Percentiles rank a stretch among this genome's conserved stretches.
phyloP scores from a whole-genome alignment of 2,113 vertebrate genomes.

The Meriones unguiculatus region DNA sequence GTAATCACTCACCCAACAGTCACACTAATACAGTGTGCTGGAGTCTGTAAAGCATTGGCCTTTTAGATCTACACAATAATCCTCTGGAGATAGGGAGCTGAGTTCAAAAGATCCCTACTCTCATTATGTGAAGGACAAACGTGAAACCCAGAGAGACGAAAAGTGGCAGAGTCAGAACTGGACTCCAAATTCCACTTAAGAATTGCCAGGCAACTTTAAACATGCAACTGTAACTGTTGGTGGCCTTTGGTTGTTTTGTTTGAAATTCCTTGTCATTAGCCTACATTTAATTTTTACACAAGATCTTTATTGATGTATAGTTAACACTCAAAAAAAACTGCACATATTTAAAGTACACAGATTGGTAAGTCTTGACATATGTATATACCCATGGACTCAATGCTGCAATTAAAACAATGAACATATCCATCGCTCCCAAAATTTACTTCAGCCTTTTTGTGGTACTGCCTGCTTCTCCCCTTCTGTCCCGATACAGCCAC shows the following conservation, averaged over 20 bases:
- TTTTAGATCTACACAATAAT: neutral
- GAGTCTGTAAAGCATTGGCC: neutral
- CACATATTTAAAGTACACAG: neutral
- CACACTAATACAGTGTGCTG: neutral
- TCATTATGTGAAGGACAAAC: neutral
- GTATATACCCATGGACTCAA: conserved; percentile 13
- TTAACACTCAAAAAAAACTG: neutral
- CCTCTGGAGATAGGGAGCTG: neutral
- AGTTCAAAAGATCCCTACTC: neutral
- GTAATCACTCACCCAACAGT: neutral
- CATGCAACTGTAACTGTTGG: neutral
- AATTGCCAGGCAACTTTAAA: neutral
- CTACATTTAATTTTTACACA: neutral
- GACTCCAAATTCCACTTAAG: neutral
- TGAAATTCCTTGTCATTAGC: conserved; percentile 48
- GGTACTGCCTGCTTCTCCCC: neutral
- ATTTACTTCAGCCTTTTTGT: neutral
- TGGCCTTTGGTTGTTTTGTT: neutral
- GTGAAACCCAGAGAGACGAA: neutral
- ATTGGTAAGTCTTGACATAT: conserved; percentile 46
- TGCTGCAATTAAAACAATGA: conserved; percentile 34
- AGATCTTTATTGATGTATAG: conserved; percentile 30
- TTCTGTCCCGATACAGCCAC: neutral
- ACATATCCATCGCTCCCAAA: neutral
- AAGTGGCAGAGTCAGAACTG: neutral